Base-by-base conservation (phyloP, 2,888 invertebrate species). In the Hydrotaea diabolus region DNA sequence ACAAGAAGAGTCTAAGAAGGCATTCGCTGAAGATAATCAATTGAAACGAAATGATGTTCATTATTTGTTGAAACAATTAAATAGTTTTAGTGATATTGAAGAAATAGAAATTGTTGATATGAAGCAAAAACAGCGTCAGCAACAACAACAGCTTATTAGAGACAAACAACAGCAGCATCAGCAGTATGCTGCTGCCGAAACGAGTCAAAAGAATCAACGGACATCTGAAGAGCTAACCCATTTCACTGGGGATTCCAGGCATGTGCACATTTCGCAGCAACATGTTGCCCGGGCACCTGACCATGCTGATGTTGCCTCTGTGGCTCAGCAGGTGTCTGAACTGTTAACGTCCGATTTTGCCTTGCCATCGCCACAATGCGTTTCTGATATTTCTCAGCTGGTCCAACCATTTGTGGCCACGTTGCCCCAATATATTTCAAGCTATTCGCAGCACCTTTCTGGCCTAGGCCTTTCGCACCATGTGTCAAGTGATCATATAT, bases 11-110 rank as follows among this genome's bases (percentile, higher is more conserved):
- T 43, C 74, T 31, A 62, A 69, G 23, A 53, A 57, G 76, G 77
- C 72, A 74, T 62, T 79, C 15, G 69, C 55, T 55, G 89, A 91
- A 88, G 92, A 91, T 92, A 91, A 92, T 90, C 91, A 91, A 91
- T 92, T 88, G 88, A 91, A 92, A 92, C 92, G 92, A 91, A 92
- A 92, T 92, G 92, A 92, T 92, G 92, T 92, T 90, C 92, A 92
- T 92, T 92, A 92, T 92, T 92, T 92, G 92, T 92, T 92, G 92
- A 92, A 92, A 92, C 92, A 92, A 91, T 92, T 92, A 91, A 92
- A 92, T 92, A 92, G 92, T 92, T 92, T 92, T 92, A 92, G 92
- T 92, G 92, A 92, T 91, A 92, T 92, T 89, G 92, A 92, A 91
- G 91, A 92, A 92, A 92, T 92, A 92, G 92, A 92, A 91, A 92